Percentiles rank a stretch among this genome's conserved stretches.
Evolutionary conservation across 2,113 vertebrate species (phyloP).

Genomic region (Numida meleagris): DNA sequence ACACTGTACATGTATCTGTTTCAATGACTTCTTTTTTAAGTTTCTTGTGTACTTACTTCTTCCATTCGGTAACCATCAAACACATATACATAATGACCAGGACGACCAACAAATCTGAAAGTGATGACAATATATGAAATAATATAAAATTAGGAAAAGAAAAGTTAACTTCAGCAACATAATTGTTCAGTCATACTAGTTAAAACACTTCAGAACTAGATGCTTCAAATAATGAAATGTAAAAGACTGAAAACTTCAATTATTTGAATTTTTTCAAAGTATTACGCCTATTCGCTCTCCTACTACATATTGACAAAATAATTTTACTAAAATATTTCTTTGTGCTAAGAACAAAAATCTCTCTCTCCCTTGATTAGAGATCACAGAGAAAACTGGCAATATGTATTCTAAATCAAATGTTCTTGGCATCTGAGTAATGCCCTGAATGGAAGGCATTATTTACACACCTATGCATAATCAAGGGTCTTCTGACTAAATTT

Average conservation of each 20-base stretch:
- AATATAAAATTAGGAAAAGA: background rate
- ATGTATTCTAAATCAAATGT: background rate
- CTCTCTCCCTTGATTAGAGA: background rate
- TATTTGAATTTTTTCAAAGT: background rate
- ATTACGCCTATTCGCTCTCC: background rate
- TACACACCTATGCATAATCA: background rate
- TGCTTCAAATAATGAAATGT: background rate
- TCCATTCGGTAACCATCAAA: conserved; percentile 94
- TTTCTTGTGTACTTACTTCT: conserved; percentile 79
- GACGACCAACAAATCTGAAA: conserved; percentile 92
- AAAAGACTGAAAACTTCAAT: fast-evolving
- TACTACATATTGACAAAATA: background rate
- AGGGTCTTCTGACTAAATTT: background rate
- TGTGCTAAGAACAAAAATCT: background rate
- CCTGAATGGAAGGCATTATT: background rate
- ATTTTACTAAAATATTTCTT: background rate
- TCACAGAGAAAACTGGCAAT: background rate
- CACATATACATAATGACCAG: conserved; percentile 91
- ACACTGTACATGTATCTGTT: background rate
- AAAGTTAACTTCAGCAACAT: background rate
- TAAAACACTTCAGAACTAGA: background rate
- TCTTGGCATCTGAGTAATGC: background rate
- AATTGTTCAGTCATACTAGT: background rate
- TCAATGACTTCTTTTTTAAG: background rate
- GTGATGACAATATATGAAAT: background rate